A percentile compares a stretch with the other conserved stretches of the same genome.
These are phyloP conservation scores for Etheostoma cragini DNA, from an alignment of 2,113 vertebrate species.

Conservation along the genomic window DNA sequence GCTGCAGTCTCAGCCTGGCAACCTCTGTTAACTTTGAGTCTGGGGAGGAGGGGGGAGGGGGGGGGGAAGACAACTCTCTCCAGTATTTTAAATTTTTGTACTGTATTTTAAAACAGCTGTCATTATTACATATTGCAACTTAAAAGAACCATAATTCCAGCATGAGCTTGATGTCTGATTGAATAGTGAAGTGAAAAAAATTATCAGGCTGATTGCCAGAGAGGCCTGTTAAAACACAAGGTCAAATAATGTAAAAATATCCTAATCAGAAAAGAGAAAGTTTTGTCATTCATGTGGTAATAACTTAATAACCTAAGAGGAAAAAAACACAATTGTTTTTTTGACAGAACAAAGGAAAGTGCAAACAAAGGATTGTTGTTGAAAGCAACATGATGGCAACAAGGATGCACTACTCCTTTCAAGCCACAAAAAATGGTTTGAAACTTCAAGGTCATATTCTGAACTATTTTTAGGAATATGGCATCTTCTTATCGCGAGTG, in stretches of 20 bases:
- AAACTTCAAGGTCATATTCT: conserved; percentile 41
- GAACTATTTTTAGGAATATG: conserved; percentile 51
- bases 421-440: background rate
- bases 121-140: background rate
- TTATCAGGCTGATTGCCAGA: background rate
- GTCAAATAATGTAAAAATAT: background rate
- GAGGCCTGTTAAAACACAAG: background rate
- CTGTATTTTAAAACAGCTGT: no score
- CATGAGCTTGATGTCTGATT: background rate
- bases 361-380: background rate
- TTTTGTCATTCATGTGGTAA: background rate
- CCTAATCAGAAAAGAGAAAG: background rate
- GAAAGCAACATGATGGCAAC: background rate
- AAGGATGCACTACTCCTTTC: background rate
- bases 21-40: no score
- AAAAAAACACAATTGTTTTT: background rate
- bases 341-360: background rate
- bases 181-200: background rate
- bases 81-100: no score
- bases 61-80: no score
- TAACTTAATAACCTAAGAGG: background rate
- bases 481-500: conserved; percentile 27
- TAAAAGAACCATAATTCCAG: background rate
- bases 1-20: no score
- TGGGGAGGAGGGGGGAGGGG: no score